These are phyloP conservation scores for Phacellophora camtschatica DNA, from an alignment of 30 jellyfish, hydroid and myxozoan species.

Conservation along the genomic window DNA sequence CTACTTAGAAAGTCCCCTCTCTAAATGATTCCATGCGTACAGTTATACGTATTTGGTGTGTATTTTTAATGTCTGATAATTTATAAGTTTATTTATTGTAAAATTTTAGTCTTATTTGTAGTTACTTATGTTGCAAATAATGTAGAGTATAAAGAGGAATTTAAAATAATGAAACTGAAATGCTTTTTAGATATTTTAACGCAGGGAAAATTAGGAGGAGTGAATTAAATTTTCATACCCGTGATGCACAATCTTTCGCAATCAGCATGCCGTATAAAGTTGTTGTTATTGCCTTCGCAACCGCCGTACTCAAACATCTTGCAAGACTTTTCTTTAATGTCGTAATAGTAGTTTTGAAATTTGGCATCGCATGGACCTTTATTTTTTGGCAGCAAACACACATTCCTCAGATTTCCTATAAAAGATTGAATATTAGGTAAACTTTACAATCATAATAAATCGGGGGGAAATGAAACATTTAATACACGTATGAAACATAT, in stretches of 20 bases:
- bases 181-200: neutral
- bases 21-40: too few relatives aligned
- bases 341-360: slow-evolving; percentile 40
- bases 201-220: neutral
- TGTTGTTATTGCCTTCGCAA: slow-evolving; percentile 72
- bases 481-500: too few relatives aligned
- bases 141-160: too few relatives aligned
- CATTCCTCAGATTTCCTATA: neutral
- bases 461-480: too few relatives aligned
- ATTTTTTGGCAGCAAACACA: slow-evolving; percentile 23
- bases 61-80: too few relatives aligned
- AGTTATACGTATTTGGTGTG: too few relatives aligned
- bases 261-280: slow-evolving; percentile 9
- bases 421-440: too few relatives aligned
- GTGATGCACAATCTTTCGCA: slow-evolving; percentile 58
- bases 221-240: slow-evolving; percentile 1
- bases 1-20: too few relatives aligned
- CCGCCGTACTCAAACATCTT: slow-evolving; percentile 58
- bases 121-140: too few relatives aligned
- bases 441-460: too few relatives aligned
- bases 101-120: too few relatives aligned
- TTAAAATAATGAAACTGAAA: neutral
- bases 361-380: slow-evolving; percentile 47
- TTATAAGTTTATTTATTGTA: too few relatives aligned
- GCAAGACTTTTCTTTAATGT: slow-evolving; percentile 44